Percentiles rank a stretch among this genome's conserved stretches.
Evolutionary conservation across 1,140 invertebrate species (phyloP).

Genomic region (Drosophila watanabei): DNA sequence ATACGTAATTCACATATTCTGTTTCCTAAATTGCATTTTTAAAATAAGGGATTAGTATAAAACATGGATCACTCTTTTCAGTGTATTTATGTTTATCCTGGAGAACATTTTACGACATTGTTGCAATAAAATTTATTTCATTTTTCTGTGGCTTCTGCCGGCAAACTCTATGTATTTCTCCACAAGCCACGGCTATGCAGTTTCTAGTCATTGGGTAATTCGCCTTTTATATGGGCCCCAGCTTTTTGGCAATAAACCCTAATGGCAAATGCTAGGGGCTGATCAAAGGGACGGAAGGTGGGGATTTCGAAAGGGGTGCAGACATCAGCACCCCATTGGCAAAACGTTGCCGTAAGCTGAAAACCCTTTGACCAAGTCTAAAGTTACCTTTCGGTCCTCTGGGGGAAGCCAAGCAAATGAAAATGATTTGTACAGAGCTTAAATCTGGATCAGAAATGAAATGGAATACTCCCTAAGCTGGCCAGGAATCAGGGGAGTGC

Average conservation of each 20-base stretch:
- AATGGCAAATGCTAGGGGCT: constrained; percentile 60
- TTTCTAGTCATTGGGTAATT: constrained; percentile 51
- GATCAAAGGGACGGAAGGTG: constrained; percentile 11
- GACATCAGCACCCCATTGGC: constrained; percentile 7
- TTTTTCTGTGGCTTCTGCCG: constrained; percentile 68
- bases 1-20: too few relatives aligned
- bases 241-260: constrained; percentile 72
- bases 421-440: constrained; percentile 33
- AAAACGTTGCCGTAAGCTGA: constrained; percentile 25
- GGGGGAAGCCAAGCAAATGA: constrained; percentile 35
- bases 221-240: constrained; percentile 62
- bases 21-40: too few relatives aligned
- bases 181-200: constrained; percentile 21
- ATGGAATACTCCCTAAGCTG: constrained; percentile 14
- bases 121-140: constrained; percentile 80
- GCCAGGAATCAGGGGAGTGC: background rate
- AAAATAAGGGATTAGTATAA: background rate
- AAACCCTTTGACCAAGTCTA: constrained; percentile 44
- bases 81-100: constrained; percentile 21
- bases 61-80: background rate
- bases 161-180: constrained; percentile 27
- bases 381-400: constrained; percentile 14
- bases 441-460: constrained; percentile 35
- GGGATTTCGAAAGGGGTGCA: background rate
- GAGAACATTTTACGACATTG: constrained; percentile 72